Conservation (phyloP, 2,797 vertebrate genomes). For the Pangasius larnaudii region DNA sequence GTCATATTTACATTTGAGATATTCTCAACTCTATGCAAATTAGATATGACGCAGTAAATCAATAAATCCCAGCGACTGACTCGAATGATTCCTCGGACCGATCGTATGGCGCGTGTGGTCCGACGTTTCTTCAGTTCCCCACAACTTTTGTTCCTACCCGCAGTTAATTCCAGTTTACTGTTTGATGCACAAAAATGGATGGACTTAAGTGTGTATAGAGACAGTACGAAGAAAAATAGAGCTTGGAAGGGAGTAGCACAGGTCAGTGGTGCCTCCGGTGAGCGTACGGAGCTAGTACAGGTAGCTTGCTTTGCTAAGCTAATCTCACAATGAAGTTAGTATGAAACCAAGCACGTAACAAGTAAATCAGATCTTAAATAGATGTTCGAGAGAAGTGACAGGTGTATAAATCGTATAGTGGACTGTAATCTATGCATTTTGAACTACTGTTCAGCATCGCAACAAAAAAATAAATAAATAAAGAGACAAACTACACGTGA, state of each 20-base stretch:
- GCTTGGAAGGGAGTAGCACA: background rate
- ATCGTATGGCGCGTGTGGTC: background rate
- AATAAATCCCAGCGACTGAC: background rate
- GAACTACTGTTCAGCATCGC: no score
- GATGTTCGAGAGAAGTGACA: background rate
- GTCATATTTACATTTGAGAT: background rate
- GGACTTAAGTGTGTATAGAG: background rate
- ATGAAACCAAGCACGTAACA: background rate
- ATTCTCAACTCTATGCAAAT: background rate
- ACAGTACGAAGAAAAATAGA: background rate
- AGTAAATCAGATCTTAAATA: background rate
- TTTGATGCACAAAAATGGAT: background rate
- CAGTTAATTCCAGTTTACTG: background rate
- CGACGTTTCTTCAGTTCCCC: background rate
- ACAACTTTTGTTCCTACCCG: background rate
- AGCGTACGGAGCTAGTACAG: background rate
- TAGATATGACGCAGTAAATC: background rate
- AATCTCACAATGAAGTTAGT: background rate
- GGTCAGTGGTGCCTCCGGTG: background rate
- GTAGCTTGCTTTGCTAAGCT: background rate
- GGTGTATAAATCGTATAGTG: background rate
- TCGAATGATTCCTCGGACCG: background rate
- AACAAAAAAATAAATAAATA: background rate
- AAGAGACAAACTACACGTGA: background rate
- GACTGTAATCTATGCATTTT: background rate